Evolutionary conservation across 1,140 invertebrate species (phyloP).

Genomic region (Uloborus diversus): DNA sequence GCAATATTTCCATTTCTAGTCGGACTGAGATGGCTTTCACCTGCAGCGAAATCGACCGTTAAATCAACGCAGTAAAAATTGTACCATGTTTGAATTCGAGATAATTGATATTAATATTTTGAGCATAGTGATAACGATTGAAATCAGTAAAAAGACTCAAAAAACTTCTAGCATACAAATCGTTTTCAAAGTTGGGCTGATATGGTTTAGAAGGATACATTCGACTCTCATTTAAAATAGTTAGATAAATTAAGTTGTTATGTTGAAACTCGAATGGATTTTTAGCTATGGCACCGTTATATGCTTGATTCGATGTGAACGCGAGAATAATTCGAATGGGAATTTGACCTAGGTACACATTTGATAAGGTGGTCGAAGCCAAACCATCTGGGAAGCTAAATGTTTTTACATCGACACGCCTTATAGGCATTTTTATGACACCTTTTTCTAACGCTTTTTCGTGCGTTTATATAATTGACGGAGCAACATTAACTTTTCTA

Average conservation of each 20-base stretch:
- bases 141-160: constrained; percentile 25
- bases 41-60: background rate
- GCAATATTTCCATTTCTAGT: background rate
- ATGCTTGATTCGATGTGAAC: constrained; percentile 11
- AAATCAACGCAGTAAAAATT: constrained; percentile 1
- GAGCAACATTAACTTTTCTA: no score
- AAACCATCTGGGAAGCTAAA: constrained; percentile 4
- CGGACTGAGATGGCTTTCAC: no score
- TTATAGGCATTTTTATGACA: constrained; percentile 16
- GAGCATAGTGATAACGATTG: constrained; percentile 1
- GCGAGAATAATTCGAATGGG: constrained; percentile 5
- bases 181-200: constrained; percentile 6
- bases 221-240: background rate
- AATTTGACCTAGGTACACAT: constrained; percentile 23
- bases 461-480: background rate
- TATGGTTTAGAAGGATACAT: constrained; percentile 24
- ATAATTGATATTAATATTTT: constrained; percentile 11
- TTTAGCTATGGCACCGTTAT: constrained; percentile 7
- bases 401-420: background rate
- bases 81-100: constrained; percentile 14
- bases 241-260: constrained; percentile 21
- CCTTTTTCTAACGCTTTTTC: constrained; percentile 25
- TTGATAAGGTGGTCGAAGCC: constrained; percentile 1
- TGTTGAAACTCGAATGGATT: constrained; percentile 37
- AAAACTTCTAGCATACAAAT: background rate